Conservation (phyloP, 2,797 vertebrate species). For the Gambelia wislizenii region DNA sequence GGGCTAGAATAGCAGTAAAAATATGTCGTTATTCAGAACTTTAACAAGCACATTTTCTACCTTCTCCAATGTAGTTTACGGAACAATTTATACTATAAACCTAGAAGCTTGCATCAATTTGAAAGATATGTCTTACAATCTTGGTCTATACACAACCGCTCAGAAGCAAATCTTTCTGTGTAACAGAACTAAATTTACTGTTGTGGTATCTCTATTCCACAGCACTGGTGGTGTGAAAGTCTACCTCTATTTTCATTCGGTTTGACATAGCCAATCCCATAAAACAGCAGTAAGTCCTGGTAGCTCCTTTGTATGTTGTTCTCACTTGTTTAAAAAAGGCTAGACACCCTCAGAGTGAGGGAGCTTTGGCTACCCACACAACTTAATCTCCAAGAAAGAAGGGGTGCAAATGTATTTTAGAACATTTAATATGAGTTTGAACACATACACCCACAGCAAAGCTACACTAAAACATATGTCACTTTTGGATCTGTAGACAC, state of each 20-base stretch:
- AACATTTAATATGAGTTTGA: conserved; percentile 19
- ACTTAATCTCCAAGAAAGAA: conserved; percentile 2
- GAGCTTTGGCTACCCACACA: not conserved
- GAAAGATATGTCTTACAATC: not conserved
- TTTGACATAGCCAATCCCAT: not conserved
- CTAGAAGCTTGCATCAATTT: not conserved
- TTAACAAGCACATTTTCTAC: not conserved
- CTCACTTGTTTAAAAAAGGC: not conserved
- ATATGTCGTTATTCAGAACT: not conserved
- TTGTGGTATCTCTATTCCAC: not conserved
- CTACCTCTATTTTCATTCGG: not conserved
- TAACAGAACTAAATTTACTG: not conserved
- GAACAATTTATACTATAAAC: not conserved
- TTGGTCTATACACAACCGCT: not conserved
- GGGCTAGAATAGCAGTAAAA: not conserved
- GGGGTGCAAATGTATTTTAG: conserved; percentile 6
- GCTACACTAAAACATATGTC: conserved; percentile 10
- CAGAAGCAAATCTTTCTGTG: not conserved
- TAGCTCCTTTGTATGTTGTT: conserved; percentile 7
- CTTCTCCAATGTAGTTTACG: not conserved
- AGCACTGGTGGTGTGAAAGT: too few relatives aligned
- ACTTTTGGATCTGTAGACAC: not conserved
- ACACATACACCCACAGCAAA: conserved; percentile 9
- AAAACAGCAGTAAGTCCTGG: not conserved
- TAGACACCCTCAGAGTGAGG: not conserved